A percentile compares a stretch with the other conserved stretches of the same genome.
phyloP scores from a whole-genome alignment of 2,113 vertebrate species.

The Phrynosoma blainvillii region DNA sequence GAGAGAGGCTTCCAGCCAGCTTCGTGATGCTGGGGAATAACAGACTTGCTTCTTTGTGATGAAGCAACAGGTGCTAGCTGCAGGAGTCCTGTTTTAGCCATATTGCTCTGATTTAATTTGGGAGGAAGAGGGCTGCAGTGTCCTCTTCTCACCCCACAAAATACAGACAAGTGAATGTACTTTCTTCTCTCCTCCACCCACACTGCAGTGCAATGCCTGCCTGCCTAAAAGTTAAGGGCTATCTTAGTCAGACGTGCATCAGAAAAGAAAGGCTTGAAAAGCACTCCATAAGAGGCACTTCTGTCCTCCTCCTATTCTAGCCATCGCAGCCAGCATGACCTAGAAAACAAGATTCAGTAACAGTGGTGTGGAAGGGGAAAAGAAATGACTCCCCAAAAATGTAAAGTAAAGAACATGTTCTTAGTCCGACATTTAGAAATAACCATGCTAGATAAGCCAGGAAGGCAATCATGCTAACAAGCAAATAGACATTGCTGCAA shows the following conservation, averaged over 20 bases:
- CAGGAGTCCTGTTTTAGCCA: constrained; percentile 1
- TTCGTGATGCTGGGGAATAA: not conserved
- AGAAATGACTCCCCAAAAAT: not conserved
- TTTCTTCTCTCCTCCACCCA: not conserved
- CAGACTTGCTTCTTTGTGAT: constrained; percentile 19
- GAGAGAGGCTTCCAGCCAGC: constrained; percentile 6
- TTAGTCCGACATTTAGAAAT: not conserved
- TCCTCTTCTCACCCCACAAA: constrained; percentile 24
- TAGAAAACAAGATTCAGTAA: not conserved
- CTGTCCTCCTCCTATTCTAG: not conserved
- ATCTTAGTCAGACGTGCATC: not conserved
- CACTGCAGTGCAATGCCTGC: not conserved
- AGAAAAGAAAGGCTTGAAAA: not conserved
- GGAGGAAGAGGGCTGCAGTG: not conserved
- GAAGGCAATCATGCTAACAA: not conserved
- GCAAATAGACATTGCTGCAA: not conserved
- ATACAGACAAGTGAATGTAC: not conserved
- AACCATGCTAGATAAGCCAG: not conserved
- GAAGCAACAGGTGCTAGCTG: constrained; percentile 25
- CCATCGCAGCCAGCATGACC: not conserved
- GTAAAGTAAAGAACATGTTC: not conserved
- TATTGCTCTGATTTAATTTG: constrained; percentile 14
- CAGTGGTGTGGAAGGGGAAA: too few species aligned
- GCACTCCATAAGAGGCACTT: too few species aligned
- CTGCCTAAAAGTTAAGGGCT: not conserved